Evolutionary conservation across 1,140 invertebrate species (phyloP).

Genomic region (Anoplolepis gracilipes): DNA sequence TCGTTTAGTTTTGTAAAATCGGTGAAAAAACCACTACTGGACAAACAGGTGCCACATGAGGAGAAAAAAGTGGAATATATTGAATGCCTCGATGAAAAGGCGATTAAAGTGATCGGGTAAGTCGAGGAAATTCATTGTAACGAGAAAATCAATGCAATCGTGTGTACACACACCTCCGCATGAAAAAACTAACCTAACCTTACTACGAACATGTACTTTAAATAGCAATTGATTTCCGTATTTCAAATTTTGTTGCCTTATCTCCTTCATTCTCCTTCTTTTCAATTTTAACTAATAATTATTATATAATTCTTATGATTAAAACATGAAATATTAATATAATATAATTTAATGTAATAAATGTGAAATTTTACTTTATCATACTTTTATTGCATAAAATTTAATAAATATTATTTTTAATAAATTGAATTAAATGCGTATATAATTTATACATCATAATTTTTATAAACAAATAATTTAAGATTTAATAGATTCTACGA

Average conservation of each 20-base stretch:
- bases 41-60: constrained; percentile 81
- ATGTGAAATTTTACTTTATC: no score
- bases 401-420: neutral
- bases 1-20: constrained; percentile 92
- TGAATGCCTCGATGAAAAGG: constrained; percentile 91
- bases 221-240: neutral
- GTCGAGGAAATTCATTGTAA: constrained; percentile 66
- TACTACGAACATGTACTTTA: neutral
- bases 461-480: neutral
- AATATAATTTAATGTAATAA: no score
- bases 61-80: constrained; percentile 89
- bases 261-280: no score
- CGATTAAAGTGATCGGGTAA: constrained; percentile 91
- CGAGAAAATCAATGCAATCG: neutral
- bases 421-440: neutral
- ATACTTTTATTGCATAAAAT: neutral
- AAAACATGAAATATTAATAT: no score
- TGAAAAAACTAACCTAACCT: constrained; percentile 55
- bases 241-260: neutral
- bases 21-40: constrained; percentile 87
- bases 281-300: neutral
- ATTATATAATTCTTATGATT: neutral
- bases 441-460: neutral
- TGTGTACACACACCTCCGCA: neutral
- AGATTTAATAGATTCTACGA: neutral